Evolutionary conservation across 1,140 invertebrate species (phyloP), one percentile per base, ranked within the genome.

Genomic region (Papilio glaucus): DNA sequence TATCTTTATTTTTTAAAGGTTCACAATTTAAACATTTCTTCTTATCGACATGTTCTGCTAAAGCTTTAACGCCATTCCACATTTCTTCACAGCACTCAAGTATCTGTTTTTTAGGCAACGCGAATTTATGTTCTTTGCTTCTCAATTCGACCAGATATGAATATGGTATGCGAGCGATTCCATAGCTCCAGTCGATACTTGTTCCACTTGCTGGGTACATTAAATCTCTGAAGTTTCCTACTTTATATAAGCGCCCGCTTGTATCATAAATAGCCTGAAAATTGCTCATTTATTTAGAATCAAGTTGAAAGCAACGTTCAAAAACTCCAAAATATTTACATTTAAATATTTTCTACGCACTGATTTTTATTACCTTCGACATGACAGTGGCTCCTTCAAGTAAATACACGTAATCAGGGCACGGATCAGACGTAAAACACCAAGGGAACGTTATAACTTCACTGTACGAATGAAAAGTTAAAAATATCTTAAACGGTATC

Each of bases 371-470:
- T 79, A 92, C 91, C 76, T 91, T 93, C 1, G 91, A 85, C 83
- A 93, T 93, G 18, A 77, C 76, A 39, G 91, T 88, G 9, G 79
- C 91, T 8, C 91, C 91, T 78, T 93, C 89, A 15, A 93, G 77
- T 49, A 98, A 91, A 65, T 97, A 96, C 0, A 95, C 93, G 72
- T 97, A 96, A 89, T 98, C 96, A 5, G 94, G 86, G 1, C 96
- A 95, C 37, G 95, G 94, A 6, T 94, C 92, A 38, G 94, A 92
- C 39, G 96, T 96, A 83, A 96, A 96, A 61, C 97, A 97, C 96
- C 97, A 98, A 0, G 97, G 97, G 71, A 97, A 95, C 4, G 97
- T 93, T 85, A 97, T 96, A 89, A 97, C 96, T 93, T 98, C 97
- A 9, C 97, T 97, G 81, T 98, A 98, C 24, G 97, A 96, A 86